Evolutionary conservation across 2,888 invertebrate species (phyloP).

Genomic region (Drosophila neotestacea): DNA sequence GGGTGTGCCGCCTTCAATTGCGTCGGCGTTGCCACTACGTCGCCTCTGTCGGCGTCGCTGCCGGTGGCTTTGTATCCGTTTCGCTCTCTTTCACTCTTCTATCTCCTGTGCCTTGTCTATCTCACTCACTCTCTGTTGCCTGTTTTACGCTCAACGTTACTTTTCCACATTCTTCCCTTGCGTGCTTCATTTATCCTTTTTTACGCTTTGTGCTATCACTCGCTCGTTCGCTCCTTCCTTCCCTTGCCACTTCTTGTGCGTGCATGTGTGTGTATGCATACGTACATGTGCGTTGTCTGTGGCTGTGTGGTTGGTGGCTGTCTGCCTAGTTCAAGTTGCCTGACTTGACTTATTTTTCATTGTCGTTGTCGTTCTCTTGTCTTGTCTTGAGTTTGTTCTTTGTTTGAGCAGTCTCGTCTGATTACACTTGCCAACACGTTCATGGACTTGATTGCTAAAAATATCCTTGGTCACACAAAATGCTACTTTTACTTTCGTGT

Average conservation of each 20-base stretch:
- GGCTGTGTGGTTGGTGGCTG: conserved; percentile 17
- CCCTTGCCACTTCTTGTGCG: conserved; percentile 36
- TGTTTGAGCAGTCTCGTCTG: conserved; percentile 70
- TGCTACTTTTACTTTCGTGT: conserved; percentile 40
- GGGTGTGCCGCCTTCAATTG: conserved; percentile 81
- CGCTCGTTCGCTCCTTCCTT: conserved; percentile 53
- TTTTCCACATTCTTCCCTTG: conserved; percentile 65
- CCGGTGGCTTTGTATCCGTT: conserved; percentile 78
- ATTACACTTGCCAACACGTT: conserved; percentile 78
- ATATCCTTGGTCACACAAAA: conserved; percentile 56
- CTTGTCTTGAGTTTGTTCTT: conserved; percentile 57
- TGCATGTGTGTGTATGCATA: conserved; percentile 27
- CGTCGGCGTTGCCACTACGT: conserved; percentile 81
- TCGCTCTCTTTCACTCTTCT: conserved; percentile 47
- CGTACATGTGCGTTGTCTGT: conserved; percentile 51
- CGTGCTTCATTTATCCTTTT: conserved; percentile 75
- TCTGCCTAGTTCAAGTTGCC: conserved; percentile 59
- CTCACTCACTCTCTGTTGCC: conserved; percentile 52
- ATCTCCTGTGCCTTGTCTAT: conserved; percentile 15
- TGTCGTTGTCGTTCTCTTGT: conserved; percentile 70
- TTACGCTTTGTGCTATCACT: conserved; percentile 72
- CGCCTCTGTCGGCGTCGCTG: conserved; percentile 72
- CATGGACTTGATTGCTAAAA: conserved; percentile 45
- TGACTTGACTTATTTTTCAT: conserved; percentile 79
- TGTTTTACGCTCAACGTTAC: conserved; percentile 50